Conservation (phyloP, 2,113 vertebrate species). For the Esox niger region DNA sequence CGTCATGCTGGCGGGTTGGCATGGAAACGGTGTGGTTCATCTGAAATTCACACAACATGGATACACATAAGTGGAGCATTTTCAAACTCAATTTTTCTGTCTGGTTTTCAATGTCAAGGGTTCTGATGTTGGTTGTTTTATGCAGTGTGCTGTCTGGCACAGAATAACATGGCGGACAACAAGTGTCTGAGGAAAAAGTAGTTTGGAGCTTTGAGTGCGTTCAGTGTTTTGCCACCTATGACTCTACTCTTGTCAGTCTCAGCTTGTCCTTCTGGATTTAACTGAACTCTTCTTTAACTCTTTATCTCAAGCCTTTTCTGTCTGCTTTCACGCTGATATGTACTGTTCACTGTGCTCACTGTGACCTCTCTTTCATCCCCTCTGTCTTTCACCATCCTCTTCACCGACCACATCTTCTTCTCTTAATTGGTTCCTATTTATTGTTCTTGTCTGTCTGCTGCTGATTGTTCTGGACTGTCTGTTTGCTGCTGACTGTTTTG, state of each 20-base stretch:
- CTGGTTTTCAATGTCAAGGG: too few species aligned
- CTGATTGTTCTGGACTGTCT: too few species aligned
- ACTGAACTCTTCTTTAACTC: slow-evolving; percentile 54
- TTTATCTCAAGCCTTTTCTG: neutral
- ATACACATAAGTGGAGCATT: neutral
- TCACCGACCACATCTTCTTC: slow-evolving; percentile 9
- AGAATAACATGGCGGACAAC: too few species aligned
- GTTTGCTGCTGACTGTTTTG: too few species aligned
- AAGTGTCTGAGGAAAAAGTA: too few species aligned
- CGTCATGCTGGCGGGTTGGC: slow-evolving; percentile 31
- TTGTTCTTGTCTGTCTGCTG: too few species aligned
- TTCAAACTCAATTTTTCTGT: neutral
- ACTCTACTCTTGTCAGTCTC: slow-evolving; percentile 35
- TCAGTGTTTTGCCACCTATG: slow-evolving; percentile 6
- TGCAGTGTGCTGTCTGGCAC: too few species aligned
- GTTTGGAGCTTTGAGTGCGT: neutral
- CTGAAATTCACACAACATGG: neutral
- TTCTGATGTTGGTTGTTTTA: too few species aligned
- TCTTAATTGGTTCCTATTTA: too few species aligned
- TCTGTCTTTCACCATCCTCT: slow-evolving; percentile 53
- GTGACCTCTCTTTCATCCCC: slow-evolving; percentile 26
- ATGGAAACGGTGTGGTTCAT: slow-evolving; percentile 10
- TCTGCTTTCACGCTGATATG: neutral
- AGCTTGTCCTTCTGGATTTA: slow-evolving; percentile 27
- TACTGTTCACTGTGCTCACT: neutral